phyloP scores from a whole-genome alignment of 2,797 vertebrate genomes.

The Platyrinchus mystaceus region DNA sequence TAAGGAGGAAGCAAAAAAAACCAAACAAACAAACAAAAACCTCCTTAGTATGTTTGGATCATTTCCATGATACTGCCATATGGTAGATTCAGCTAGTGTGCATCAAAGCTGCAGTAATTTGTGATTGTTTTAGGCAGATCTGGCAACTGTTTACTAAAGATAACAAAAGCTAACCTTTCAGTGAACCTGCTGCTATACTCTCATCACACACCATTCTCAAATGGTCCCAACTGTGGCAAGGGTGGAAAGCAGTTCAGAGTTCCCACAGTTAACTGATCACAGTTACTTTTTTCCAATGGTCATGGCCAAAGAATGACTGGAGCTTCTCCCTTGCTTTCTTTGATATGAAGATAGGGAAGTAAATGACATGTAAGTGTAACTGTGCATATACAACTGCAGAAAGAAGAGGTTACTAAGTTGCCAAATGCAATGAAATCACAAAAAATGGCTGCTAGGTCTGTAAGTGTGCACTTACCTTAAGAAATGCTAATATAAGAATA shows the following conservation, averaged over 20 bases:
- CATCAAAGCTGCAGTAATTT: conserved; percentile 13
- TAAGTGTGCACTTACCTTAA: background rate
- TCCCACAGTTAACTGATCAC: background rate
- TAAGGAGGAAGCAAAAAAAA: conserved; percentile 1
- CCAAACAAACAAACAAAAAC: background rate
- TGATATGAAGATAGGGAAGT: background rate
- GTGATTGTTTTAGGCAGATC: background rate
- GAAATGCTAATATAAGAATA: background rate
- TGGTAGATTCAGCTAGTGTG: background rate
- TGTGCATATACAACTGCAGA: background rate
- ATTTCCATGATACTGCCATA: background rate
- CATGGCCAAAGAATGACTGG: background rate
- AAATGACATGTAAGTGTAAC: fast-evolving
- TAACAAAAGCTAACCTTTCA: background rate
- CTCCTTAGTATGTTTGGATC: background rate
- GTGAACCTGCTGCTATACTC: background rate
- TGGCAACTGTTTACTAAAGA: conserved; percentile 8
- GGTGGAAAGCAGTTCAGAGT: background rate
- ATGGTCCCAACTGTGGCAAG: background rate
- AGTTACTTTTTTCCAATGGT: background rate
- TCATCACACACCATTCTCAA: background rate
- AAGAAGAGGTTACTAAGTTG: background rate
- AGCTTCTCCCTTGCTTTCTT: background rate
- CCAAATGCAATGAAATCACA: background rate
- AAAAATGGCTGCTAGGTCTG: background rate